These are phyloP conservation scores for Centruroides sculpturatus DNA, from an alignment of 1,140 invertebrate species.

Conservation along the genomic window DNA sequence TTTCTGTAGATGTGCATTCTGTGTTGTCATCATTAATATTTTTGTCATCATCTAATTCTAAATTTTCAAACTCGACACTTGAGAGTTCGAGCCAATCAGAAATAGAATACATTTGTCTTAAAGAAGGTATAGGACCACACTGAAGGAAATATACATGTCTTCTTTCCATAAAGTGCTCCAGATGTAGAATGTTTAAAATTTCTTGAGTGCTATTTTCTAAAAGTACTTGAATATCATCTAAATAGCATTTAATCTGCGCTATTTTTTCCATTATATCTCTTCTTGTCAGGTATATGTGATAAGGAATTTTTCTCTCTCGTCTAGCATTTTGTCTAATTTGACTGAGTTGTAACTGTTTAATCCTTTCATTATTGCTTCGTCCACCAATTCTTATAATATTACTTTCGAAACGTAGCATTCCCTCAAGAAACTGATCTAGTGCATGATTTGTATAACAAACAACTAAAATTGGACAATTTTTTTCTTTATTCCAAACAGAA, in stretches of 20 bases:
- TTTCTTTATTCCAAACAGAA: conserved; percentile 18
- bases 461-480: conserved; percentile 45
- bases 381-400: conserved; percentile 57
- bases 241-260: neutral
- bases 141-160: neutral
- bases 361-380: conserved; percentile 41
- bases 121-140: neutral
- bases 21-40: neutral
- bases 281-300: neutral
- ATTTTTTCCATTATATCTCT: neutral
- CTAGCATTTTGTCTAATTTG: conserved; percentile 2
- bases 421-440: conserved; percentile 72
- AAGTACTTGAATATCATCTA: neutral
- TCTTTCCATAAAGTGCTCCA: neutral
- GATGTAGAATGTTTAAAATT: neutral
- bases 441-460: conserved; percentile 83
- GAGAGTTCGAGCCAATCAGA: neutral
- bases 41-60: neutral
- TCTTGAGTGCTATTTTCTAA: neutral
- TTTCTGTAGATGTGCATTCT: neutral
- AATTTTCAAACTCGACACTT: neutral
- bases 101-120: neutral
- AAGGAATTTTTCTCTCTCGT: neutral
- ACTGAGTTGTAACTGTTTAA: conserved; percentile 12
- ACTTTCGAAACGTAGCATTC: conserved; percentile 33